Conservation (phyloP, 2,113 vertebrate species). For the Podarcis raffonei region DNA sequence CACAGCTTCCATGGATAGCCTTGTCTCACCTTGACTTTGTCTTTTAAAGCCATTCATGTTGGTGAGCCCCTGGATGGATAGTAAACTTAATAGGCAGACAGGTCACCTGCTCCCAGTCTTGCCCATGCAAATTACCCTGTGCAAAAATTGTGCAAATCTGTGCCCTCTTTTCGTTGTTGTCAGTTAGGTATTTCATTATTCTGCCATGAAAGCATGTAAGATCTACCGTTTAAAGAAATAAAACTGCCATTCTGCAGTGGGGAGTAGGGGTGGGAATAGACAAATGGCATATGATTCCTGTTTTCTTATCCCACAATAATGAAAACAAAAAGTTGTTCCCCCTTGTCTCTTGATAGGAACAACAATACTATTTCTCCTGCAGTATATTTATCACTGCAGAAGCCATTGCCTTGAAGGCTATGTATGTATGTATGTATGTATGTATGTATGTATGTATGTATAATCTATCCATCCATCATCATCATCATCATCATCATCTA, state of each 20-base stretch:
- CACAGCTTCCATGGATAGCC: too few species aligned
- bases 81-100: too few species aligned
- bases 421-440: background rate
- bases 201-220: background rate
- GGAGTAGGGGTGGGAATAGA: background rate
- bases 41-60: too few species aligned
- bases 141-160: background rate
- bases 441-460: too few species aligned
- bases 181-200: background rate
- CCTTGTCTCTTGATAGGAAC: background rate
- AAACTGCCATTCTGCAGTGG: background rate
- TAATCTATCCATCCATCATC: too few species aligned
- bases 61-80: too few species aligned
- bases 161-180: background rate
- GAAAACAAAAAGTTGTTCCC: background rate
- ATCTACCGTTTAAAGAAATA: constrained; percentile 11
- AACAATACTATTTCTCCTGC: background rate
- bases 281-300: background rate
- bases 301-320: background rate
- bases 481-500: too few species aligned
- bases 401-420: background rate
- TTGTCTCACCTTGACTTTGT: too few species aligned
- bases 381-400: background rate
- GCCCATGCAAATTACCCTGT: background rate
- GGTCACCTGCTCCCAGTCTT: too few species aligned